A percentile compares a stretch with the other conserved stretches of the same genome.
Evolutionary conservation across 2,888 invertebrate species (phyloP).

Genomic region (Tolmerus cingulatus): DNA sequence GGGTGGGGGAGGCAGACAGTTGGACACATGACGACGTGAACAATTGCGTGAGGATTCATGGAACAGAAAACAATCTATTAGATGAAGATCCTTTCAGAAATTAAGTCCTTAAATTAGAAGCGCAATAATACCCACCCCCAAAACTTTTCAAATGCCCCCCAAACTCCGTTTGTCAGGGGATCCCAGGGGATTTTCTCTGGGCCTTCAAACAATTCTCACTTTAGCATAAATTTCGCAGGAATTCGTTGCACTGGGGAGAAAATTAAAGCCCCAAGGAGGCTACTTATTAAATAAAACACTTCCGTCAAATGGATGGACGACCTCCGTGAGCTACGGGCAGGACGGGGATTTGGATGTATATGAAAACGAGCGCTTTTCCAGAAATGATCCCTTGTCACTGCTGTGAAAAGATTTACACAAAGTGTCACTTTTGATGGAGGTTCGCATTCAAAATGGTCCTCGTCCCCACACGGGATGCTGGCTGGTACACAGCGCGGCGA

Average conservation of each 20-base stretch:
- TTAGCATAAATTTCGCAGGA: not conserved
- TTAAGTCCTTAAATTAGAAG: not conserved
- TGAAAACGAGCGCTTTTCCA: not conserved
- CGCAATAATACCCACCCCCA: not conserved
- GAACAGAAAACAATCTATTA: not conserved
- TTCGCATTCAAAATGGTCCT: not conserved
- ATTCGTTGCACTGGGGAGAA: not conserved
- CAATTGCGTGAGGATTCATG: too few relatives aligned
- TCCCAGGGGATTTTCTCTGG: not conserved
- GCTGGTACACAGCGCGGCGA: not conserved
- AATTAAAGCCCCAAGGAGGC: not conserved
- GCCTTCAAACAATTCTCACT: not conserved
- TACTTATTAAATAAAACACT: not conserved
- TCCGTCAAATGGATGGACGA: not conserved
- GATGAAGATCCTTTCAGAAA: not conserved
- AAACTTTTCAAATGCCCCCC: not conserved
- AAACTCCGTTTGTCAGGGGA: not conserved
- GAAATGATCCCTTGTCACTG: slow-evolving; percentile 6
- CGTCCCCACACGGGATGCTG: not conserved
- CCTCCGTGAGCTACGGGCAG: not conserved
- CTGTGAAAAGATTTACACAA: slow-evolving; percentile 8
- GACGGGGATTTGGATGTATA: not conserved
- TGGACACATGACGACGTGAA: too few relatives aligned
- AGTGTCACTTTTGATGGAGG: slow-evolving; percentile 9
- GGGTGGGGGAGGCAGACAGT: too few relatives aligned